phyloP scores from a whole-genome alignment of 2,113 vertebrate species.

The Dasyornis broadbenti region DNA sequence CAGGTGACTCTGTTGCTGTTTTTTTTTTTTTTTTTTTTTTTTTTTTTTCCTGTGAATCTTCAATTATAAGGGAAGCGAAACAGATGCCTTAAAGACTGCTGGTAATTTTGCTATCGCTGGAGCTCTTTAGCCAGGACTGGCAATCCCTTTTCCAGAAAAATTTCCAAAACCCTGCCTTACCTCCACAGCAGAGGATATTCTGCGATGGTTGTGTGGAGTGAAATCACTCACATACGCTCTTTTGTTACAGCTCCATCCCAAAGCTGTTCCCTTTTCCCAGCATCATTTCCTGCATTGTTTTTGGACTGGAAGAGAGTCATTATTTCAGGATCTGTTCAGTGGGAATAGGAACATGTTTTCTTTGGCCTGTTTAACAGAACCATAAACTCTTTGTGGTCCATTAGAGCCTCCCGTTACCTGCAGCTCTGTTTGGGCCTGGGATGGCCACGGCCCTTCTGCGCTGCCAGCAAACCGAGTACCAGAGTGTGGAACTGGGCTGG shows the following conservation, averaged over 20 bases:
- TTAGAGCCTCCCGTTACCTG: background rate
- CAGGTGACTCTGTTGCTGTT: background rate
- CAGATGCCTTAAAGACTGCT: background rate
- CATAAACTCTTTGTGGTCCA: background rate
- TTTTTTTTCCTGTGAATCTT: background rate
- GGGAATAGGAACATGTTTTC: background rate
- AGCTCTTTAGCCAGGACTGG: background rate
- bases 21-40: too few relatives aligned
- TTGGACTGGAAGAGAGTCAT: background rate
- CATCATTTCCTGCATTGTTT: background rate
- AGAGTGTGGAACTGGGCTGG: background rate
- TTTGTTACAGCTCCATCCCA: background rate
- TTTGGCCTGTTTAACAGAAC: background rate
- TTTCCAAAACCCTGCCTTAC: background rate
- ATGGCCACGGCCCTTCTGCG: rapidly evolving
- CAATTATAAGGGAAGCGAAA: background rate
- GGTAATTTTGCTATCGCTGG: background rate
- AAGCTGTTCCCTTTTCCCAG: background rate
- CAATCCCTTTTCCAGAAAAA: background rate
- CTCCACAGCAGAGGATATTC: background rate
- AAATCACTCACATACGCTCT: background rate
- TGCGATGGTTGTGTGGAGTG: background rate
- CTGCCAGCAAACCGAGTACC: rapidly evolving
- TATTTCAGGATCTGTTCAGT: background rate
- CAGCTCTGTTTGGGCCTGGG: background rate